Base-by-base conservation (phyloP, 2,888 invertebrate species). In the Acronicta alni region DNA sequence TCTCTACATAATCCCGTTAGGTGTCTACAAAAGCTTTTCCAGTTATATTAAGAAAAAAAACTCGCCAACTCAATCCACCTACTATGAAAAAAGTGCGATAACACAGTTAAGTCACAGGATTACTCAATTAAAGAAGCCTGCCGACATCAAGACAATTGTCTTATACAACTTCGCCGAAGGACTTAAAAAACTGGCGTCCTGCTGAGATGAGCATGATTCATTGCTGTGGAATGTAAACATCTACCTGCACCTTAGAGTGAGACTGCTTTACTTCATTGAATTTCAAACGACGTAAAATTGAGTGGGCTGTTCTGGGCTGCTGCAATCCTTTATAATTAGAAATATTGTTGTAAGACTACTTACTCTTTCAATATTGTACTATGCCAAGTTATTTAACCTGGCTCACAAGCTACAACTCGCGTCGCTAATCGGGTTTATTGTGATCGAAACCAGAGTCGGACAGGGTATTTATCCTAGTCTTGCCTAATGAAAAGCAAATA, bases 191-290 rank as follows among this genome's bases (percentile, higher is more conserved):
- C 64, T 35, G 66, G 62, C 67, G 57, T 79, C 85, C 83, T 69
- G 75, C 75, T 47, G 82, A 75, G 83, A 57, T 47, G 54, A 51
- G 64, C 57, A 63, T 89, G 91, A 90, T 58, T 90, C 91, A 90
- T 85, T 75, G 70, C 12, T 20, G 51, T 54, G 86, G 90, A 88
- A 90, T 91, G 84, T 77, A 62, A 77, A 49, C 57, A 65, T 59
- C 81, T 88, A 87, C 86, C 85, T 87, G 80, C 75, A 41, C 41
- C 63, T 78, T 68, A 73, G 66, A 67, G 57, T 78, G 67, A 74
- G 66, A 67, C 57, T 57, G 54, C 58, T 72, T 57, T 64, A 51
- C 57, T 35, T 35, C 35, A 35, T 35, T 62, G 39, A 17, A 18
- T 32, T 20, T 20, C 30, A 35, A 49, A 64, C 57, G 45, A 45